Evolutionary conservation across 2,888 invertebrate species (phyloP), one percentile per base, ranked within the genome.

Genomic region (Drosophila histrio): DNA sequence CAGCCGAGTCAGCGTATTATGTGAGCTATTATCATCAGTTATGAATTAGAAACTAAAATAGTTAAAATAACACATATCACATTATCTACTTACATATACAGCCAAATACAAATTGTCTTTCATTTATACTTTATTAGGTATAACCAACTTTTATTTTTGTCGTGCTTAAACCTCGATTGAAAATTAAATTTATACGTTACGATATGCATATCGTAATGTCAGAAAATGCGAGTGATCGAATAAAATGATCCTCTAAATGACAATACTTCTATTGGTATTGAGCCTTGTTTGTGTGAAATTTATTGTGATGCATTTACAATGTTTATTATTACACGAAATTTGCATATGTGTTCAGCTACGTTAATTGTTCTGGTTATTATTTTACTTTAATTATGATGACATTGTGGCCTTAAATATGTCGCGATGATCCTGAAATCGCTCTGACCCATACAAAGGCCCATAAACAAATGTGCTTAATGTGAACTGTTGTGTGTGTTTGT

Each of bases 21-120:
- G 73, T 77, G 70, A 65, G 67, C 69, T 64, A 78, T 79, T 79
- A 80, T 61, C 78, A 80, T 80, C 78, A 78, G 73, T 79, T 78
- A 78, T 78, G 64, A 57, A 59, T n/a, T n/a, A n/a, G n/a, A n/a
- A n/a, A n/a, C n/a, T n/a, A n/a, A n/a, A n/a, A n/a, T n/a, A n/a
- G n/a, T n/a, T n/a, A n/a, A n/a, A n/a, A n/a, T n/a, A n/a, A n/a
- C n/a, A n/a, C n/a, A n/a, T n/a, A n/a, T n/a, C n/a, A n/a, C n/a
- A n/a, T n/a, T n/a, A n/a, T n/a, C n/a, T n/a, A n/a, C n/a, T 24
- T 22, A 13, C 3, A 6, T 32, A 13, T 8, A 1, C 32, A 28
- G 13, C 13, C 24, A 24, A 24, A 4, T 24, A n/a, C 13, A 6
- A 32, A 32, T 13, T 13, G 32, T 6, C 13, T 13, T 32, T 32